Conservation (phyloP, 1,140 invertebrate species). For the Drosophila rufa region DNA sequence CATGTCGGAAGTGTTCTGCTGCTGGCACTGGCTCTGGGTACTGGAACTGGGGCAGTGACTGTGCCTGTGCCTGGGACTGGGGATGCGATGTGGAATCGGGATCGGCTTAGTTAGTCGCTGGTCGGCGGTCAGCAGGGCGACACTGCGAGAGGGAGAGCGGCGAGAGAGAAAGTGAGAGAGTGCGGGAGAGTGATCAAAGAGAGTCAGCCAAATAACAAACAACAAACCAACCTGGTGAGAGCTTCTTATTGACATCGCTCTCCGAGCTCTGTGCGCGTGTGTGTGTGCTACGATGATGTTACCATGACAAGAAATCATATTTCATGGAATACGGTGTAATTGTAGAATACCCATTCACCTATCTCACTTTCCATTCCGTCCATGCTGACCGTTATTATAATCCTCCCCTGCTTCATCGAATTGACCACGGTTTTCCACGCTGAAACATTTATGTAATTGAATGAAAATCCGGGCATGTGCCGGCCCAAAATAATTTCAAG, state of each 20-base stretch:
- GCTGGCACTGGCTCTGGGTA: slow-evolving; percentile 3
- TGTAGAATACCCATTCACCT: slow-evolving; percentile 32
- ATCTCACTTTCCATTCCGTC: slow-evolving; percentile 26
- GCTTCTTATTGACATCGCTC: slow-evolving; percentile 59
- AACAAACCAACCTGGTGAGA: slow-evolving; percentile 66
- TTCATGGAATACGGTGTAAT: slow-evolving; percentile 40
- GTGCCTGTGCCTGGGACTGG: slow-evolving; percentile 12
- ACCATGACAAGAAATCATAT: slow-evolving; percentile 33
- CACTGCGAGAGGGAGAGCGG: slow-evolving; percentile 26
- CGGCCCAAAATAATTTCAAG: slow-evolving; percentile 28
- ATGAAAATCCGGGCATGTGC: slow-evolving; percentile 33
- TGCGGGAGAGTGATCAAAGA: slow-evolving; percentile 13
- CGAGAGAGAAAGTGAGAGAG: slow-evolving; percentile 1
- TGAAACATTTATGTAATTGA: slow-evolving; percentile 31
- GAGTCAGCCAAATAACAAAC: slow-evolving; percentile 24
- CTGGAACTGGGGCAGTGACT: slow-evolving; percentile 4
- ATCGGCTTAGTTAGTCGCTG: slow-evolving; percentile 66
- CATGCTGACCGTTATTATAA: slow-evolving; percentile 5
- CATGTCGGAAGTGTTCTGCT: slow-evolving; percentile 52
- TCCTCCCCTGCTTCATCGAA: background rate
- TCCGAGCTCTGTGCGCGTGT: slow-evolving; percentile 22
- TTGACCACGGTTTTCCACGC: slow-evolving; percentile 13
- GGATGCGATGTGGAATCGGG: slow-evolving; percentile 38
- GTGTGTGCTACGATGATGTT: slow-evolving; percentile 42
- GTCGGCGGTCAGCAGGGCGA: slow-evolving; percentile 47